Base-by-base conservation (phyloP, 1,140 invertebrate genomes). In the Portunus trituberculatus region DNA sequence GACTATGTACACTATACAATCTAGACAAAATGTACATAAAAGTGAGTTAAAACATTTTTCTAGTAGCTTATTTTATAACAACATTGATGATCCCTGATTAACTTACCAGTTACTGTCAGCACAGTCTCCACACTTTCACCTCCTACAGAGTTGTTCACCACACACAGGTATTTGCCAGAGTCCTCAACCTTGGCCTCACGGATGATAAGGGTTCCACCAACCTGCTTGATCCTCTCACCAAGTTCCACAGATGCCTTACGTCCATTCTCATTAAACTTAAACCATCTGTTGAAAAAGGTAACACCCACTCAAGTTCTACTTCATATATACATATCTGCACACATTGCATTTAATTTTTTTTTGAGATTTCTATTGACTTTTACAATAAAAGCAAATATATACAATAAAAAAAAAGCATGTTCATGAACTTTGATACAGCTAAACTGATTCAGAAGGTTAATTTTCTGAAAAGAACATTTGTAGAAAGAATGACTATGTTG, bases 181-280 rank as follows among this genome's bases (percentile, higher is more conserved):
- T 99, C 99, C 96, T 98, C 98, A 83, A 99, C 98, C 96, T 98
- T 98, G 32, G 98, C 98, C 96, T 99, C 98, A 94, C 98, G 98
- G 94, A 99, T 99, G 96, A 99, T 98, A 94, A 99, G 97, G 93
- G 99, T 99, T 93, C 99, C 99, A 96, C 99, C 99, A n/a, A 99
- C 98, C 97, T 99, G 99, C 96, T 98, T 98, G 1, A 99, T 98
- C 96, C 98, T 98, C 87, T 99, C 98, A 96, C 98, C 98, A 89
- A 99, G 97, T 76, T 98, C 97, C 4, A 99, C 98, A 29, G 98
- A 98, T 97, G 98, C 98, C 96, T 99, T 98, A 48, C 98, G 97
- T 4, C 98, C 92, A 39, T 98, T 98, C 96, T 99, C 98, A 96
- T 98, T 98, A 97, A 99, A 99, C 97, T 99, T 99, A 97, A 98